These are phyloP conservation scores for Promerops cafer DNA, from an alignment of 2,113 vertebrate species.

Conservation along the genomic window DNA sequence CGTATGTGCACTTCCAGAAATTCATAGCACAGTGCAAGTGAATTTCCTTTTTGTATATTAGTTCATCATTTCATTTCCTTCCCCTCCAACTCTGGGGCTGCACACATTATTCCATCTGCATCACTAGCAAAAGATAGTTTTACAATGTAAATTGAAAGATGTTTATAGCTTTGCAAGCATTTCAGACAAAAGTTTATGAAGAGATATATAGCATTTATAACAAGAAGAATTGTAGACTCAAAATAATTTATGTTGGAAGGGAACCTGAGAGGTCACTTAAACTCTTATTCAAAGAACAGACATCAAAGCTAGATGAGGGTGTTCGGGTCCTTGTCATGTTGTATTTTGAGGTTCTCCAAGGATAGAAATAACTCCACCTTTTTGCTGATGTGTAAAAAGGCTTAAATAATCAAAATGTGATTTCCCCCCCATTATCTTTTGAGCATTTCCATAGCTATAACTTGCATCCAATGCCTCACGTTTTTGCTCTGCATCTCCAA, in stretches of 20 bases:
- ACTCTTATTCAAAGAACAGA: not conserved
- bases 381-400: not conserved
- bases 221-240: not conserved
- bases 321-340: not conserved
- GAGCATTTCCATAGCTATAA: not conserved
- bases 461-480: accelerated
- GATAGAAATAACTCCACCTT: not conserved
- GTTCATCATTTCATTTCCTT: constrained; percentile 33
- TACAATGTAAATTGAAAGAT: not conserved
- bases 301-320: not conserved
- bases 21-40: constrained; percentile 42
- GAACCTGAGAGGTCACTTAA: not conserved
- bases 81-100: not conserved
- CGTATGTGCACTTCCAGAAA: constrained; percentile 50
- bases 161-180: not conserved
- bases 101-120: not conserved
- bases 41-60: constrained; percentile 33
- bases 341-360: not conserved
- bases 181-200: not conserved
- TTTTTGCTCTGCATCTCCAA: not conserved
- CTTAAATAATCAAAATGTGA: not conserved
- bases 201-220: not conserved
- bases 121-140: not conserved
- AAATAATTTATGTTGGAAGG: not conserved
- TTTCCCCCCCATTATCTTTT: accelerated